A percentile compares a stretch with the other conserved stretches of the same genome.
Evolutionary conservation across 1,140 invertebrate genomes (phyloP).

Genomic region (Bombyx mori): ASM3026992v2 NC_085129.1:5270001-5270500

Average conservation of each 20-base stretch:
- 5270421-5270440: too few species aligned
- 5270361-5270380: too few species aligned
- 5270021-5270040: too few species aligned
- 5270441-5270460: too few species aligned
- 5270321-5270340: too few species aligned
- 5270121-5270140: not conserved
- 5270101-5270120: conserved; percentile 22
- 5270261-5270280: too few species aligned
- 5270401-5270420: too few species aligned
- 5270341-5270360: too few species aligned
- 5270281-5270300: not conserved
- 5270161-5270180: not conserved
- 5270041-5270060: conserved; percentile 20
- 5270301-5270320: not conserved
- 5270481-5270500: too few species aligned
- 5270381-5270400: too few species aligned
- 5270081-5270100: conserved; percentile 42
- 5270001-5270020: too few species aligned
- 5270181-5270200: not conserved
- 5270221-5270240: not conserved
- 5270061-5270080: conserved; percentile 29
- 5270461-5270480: too few species aligned
- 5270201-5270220: conserved; percentile 1
- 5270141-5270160: conserved; percentile 1
- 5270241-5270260: not conserved